Evolutionary conservation across 2,888 invertebrate genomes (phyloP), one percentile per base, ranked within the genome.

Genomic region (Rhodophaea formosa): DNA sequence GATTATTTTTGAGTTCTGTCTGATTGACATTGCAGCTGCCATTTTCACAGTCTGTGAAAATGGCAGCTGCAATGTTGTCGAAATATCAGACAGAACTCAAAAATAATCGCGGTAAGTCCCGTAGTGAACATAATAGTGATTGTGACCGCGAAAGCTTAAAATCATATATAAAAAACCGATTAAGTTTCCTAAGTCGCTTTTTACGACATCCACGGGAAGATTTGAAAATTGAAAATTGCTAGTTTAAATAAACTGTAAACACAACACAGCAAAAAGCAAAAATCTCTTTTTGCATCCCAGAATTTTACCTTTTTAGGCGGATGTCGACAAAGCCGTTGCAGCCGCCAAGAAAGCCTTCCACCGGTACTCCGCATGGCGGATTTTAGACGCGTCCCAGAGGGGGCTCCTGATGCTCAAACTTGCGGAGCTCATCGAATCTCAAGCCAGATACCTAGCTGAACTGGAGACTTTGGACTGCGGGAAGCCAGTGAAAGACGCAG

Each of bases 391-490:
- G 0, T 95, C 97, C 1, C 91, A 93, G 52, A 93, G 98, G 65
- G 97, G 96, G 0, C 80, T 86, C 23, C 92, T 98, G 1, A 92
- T 98, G 66, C 85, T 84, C 7, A 88, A 94, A 84, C 86, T 97
- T 59, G 96, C 97, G 10, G 95, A 95, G 62, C 92, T 98, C 0
- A 92, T 98, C 59, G 94, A 95, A 66, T 92, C 96, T 23, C 96
- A 98, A 72, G 91, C 92, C 32, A 87, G 93, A 14, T 93, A 95
- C 62, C 78, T 98, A 61, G 96, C 96, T 3, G 96, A 97, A 72
- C 91, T 99, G 66, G 99, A 99, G 89, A 97, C 98, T 0, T 80
- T 98, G 62, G 98, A 99, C 81, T 98, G 98, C 83, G 98, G 98
- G 0, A 98, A 98, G 79, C 98, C 98, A 0, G 98, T 95, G 69